Base-by-base conservation (phyloP, 1,140 invertebrate species). In the Pseudomyrmex pallidus region DNA sequence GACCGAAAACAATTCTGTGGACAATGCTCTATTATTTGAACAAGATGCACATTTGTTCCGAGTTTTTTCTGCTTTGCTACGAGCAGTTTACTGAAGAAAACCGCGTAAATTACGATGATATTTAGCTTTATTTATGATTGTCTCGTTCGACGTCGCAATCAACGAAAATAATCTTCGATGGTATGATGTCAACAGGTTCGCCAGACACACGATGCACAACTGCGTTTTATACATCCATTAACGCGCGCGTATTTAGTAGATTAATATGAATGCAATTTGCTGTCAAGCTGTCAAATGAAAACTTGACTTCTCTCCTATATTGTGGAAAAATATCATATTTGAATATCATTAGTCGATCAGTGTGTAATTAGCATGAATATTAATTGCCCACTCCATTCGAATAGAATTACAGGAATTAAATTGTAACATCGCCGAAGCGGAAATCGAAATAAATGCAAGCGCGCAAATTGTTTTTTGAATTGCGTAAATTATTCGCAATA, bases 181-280 rank as follows among this genome's bases (percentile, higher is more conserved):
- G 20, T 50, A 22, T 80, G 66, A 80, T 50, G 66, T 80, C 76
- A 72, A 70, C 73, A 25, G 35, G 44, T 15, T 48, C 8, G 59
- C 52, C 73, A 62, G 57, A 62, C 10, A 62, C 10, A 25, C 57
- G 54, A 78, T 13, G 17, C 54, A 20, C 63, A 57, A 78, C 22
- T 46, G 63, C 20, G 54, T 70, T 54, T 70, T 44, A 68, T 57
- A 35, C 35, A 20, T 20, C 56, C 17, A 9, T 44, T 77, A 67
- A 67, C 13, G 5, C 22, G 5, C 22, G 61, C 10, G 5, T 76
- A 54, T 35, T 66, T 25, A 15, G 12, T 46, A 44, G 44, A 63
- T 35, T 22, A 77, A 63, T 8, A 13, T 35, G 22, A 9, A 56
- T 15, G n/a, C 8, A 5, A 1, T 7, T 5, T 46, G 52, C 9